A percentile compares a stretch with the other conserved stretches of the same genome.
Evolutionary conservation across 2,113 vertebrate species (phyloP).

Genomic region (Cinclus mexicanus): DNA sequence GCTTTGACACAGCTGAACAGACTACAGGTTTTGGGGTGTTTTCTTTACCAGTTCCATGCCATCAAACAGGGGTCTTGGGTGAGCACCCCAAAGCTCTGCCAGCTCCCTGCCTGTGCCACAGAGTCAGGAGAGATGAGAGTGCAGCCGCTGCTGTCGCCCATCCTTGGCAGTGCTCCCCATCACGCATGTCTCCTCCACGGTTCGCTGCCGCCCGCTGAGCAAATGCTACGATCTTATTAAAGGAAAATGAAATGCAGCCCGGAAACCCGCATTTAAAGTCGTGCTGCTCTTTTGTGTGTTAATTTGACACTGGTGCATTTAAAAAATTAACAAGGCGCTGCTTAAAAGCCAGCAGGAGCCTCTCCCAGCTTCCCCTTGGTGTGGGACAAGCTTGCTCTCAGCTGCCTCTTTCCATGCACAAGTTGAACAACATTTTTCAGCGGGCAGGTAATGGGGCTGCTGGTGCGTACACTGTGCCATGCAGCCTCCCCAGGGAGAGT

Average conservation of each 20-base stretch:
- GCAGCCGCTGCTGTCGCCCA: fast-evolving
- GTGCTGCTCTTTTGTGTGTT: slow-evolving; percentile 56
- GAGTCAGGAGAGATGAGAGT: neutral
- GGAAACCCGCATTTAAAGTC: slow-evolving; percentile 54
- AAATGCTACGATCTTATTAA: slow-evolving; percentile 59
- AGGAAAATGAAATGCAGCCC: slow-evolving; percentile 37
- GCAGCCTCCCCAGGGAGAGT: neutral
- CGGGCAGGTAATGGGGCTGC: slow-evolving; percentile 48
- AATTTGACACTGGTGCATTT: slow-evolving; percentile 55
- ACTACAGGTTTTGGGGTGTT: neutral
- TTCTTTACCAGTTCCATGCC: neutral
- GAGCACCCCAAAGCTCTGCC: neutral
- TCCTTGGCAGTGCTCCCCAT: neutral
- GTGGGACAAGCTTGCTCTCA: slow-evolving; percentile 54
- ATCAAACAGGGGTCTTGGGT: fast-evolving
- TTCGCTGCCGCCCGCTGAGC: neutral
- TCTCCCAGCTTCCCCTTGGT: slow-evolving; percentile 50
- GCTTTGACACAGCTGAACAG: neutral
- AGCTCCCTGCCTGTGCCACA: neutral
- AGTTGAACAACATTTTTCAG: slow-evolving; percentile 63
- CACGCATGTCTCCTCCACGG: neutral
- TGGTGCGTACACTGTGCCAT: neutral
- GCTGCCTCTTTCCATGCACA: slow-evolving; percentile 47
- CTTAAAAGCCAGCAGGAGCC: slow-evolving; percentile 53
- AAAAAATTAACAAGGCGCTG: slow-evolving; percentile 61